These are phyloP conservation scores for Pangasius macronema DNA, from an alignment of 2,797 vertebrate genomes.

Conservation along the genomic window DNA sequence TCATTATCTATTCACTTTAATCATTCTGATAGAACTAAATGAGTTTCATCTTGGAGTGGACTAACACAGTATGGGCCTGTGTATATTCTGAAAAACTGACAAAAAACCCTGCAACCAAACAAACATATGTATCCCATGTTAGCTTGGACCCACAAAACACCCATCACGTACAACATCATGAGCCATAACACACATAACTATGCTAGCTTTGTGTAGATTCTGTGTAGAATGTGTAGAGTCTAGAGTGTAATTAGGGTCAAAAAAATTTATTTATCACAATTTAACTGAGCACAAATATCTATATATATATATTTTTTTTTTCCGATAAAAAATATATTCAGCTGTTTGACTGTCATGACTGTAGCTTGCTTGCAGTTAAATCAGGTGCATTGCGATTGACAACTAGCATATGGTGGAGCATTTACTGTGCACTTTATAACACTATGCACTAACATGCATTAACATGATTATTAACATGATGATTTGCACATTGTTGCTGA, in stretches of 20 bases:
- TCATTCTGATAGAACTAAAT: neutral
- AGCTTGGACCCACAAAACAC: neutral
- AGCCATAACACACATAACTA: neutral
- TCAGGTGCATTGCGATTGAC: neutral
- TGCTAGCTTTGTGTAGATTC: neutral
- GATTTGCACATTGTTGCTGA: too few relatives aligned
- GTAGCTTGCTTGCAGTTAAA: neutral
- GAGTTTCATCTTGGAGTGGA: neutral
- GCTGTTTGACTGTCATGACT: neutral
- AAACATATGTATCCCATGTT: neutral
- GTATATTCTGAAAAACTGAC: neutral
- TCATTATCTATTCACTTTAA: neutral
- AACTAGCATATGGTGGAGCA: neutral
- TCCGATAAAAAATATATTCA: neutral
- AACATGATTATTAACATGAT: too few relatives aligned
- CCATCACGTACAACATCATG: neutral
- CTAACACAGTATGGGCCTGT: neutral
- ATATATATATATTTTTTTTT: neutral
- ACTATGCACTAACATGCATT: neutral
- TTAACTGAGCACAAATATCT: neutral
- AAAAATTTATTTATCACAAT: neutral
- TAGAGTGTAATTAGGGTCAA: neutral
- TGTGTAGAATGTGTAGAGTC: too few relatives aligned
- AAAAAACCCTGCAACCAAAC: neutral
- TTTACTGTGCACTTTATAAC: neutral